Evolutionary conservation across 2,113 vertebrate species (phyloP).

Genomic region (Zingel zingel): DNA sequence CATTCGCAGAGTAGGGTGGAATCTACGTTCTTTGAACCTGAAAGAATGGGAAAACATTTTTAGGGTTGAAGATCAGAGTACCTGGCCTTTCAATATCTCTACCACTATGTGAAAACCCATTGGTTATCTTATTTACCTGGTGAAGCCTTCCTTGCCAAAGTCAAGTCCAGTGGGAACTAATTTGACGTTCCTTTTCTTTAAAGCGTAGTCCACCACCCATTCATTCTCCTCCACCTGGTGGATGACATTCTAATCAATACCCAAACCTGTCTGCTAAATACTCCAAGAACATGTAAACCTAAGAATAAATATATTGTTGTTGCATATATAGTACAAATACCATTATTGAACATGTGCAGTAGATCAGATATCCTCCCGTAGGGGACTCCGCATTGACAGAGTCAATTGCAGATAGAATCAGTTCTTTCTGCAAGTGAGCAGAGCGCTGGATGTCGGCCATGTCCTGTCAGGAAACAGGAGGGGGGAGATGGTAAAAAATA

Average conservation of each 20-base stretch:
- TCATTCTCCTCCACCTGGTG: conserved; percentile 97
- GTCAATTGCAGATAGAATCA: conserved; percentile 95
- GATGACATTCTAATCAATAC: conserved; percentile 9
- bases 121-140: conserved; percentile 81
- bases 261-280: background rate
- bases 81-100: background rate
- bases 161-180: conserved; percentile 94
- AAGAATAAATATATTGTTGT: background rate
- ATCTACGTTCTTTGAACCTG: conserved; percentile 92
- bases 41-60: background rate
- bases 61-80: background rate
- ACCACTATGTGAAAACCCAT: background rate
- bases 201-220: conserved; percentile 97
- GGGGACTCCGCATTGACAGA: conserved; percentile 91
- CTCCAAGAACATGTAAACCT: background rate
- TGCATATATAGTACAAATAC: conserved; percentile 70
- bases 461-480: conserved; percentile 81
- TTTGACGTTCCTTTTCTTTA: conserved; percentile 96
- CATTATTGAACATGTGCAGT: conserved; percentile 96
- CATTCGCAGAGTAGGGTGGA: conserved; percentile 91
- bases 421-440: conserved; percentile 96
- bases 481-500: background rate
- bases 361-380: conserved; percentile 93
- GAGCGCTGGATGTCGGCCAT: conserved; percentile 91
- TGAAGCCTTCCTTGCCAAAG: conserved; percentile 97